Conservation (phyloP, 2,113 vertebrate genomes). For the Aspiorhynchus laticeps region DNA sequence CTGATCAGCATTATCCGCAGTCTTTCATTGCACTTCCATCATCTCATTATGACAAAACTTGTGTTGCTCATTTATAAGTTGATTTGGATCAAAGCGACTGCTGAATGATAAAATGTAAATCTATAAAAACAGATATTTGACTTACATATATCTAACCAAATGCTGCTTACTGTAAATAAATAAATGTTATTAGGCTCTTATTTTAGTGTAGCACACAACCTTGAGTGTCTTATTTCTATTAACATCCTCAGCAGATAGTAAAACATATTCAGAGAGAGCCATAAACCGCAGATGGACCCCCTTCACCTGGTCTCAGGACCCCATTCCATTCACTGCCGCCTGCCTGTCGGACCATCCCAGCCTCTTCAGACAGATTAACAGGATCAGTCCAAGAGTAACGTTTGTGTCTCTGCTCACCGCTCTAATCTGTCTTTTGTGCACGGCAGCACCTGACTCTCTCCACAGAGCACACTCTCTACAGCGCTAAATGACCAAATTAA, state of each 20-base stretch:
- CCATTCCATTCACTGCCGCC: slow-evolving; percentile 7
- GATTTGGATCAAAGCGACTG: background rate
- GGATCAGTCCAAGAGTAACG: slow-evolving; percentile 9
- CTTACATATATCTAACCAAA: no score
- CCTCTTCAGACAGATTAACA: slow-evolving; percentile 14
- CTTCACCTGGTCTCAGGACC: background rate
- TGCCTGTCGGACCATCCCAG: background rate
- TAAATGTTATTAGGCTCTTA: background rate
- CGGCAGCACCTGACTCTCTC: background rate
- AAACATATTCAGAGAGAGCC: background rate
- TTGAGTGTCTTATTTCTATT: background rate
- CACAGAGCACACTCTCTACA: background rate
- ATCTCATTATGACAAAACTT: no score
- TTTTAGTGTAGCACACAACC: background rate
- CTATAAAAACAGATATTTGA: no score
- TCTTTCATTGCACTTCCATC: no score
- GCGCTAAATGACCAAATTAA: background rate
- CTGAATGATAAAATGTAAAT: background rate
- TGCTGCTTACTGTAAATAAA: background rate
- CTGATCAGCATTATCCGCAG: no score
- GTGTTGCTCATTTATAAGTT: no score
- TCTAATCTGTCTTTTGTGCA: background rate
- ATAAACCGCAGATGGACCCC: background rate
- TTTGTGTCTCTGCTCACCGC: background rate
- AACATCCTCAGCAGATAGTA: background rate